Evolutionary conservation across 2,113 vertebrate species (phyloP), one percentile per base, ranked within the genome.

Genomic region (Austrofundulus limnaeus): DNA sequence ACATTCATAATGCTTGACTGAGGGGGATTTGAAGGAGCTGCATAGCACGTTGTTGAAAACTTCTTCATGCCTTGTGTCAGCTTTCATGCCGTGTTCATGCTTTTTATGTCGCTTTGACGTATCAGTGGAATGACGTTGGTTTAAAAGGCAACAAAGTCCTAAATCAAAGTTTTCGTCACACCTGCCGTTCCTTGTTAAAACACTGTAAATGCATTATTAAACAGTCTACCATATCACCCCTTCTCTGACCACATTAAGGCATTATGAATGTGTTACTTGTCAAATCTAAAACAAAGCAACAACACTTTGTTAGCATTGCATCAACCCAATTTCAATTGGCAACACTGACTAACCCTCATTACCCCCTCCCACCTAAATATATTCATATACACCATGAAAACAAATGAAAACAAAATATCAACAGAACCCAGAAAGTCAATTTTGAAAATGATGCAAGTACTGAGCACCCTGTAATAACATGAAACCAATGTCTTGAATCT

Each of bases 401-500:
- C 17, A 71, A 37, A 76, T 52, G 41, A 63, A 61, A 72, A 76
- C 61, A 72, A 47, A 62, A 82, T 51, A 69, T 61, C 16, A 83
- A 61, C 60, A 79, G 62, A 81, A 82, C 76, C 59, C 52, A 62
- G 75, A 81, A 69, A 41, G 55, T 71, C 81, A 74, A 81, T 63
- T 81, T 52, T 78, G 61, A 79, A 66, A 85, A 84, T 74, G 84
- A 88, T 80, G 78, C 77, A 84, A 87, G 78, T 84, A 87, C 85
- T 54, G 75, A 90, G 85, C 85, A 91, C 90, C 88, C 89, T 81
- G 83, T 81, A 70, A 86, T 79, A 85, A 89, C 77, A 84, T 85
- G 67, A 88, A 80, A 86, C 75, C 75, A 81, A 86, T 85, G 80
- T 88, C 84, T 88, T 76, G 75, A 85, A 80, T 88, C 62, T 64